Conservation (phyloP, 1,140 invertebrate genomes). For the Venturia canescens region DNA sequence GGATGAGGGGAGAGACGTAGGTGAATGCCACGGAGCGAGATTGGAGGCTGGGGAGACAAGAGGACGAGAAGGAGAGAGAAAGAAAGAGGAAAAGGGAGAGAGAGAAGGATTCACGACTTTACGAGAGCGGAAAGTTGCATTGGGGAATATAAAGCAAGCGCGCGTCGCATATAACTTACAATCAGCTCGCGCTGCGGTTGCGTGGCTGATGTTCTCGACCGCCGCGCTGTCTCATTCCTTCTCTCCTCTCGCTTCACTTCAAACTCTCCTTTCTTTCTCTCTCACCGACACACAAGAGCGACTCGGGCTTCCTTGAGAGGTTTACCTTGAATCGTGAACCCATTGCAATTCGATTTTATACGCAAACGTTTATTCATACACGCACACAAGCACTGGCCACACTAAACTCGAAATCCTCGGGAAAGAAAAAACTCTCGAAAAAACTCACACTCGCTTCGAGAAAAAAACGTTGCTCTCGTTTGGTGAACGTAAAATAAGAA, state of each 20-base stretch:
- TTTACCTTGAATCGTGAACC: constrained; percentile 60
- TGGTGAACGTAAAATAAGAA: constrained; percentile 18
- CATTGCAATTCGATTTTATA: constrained; percentile 57
- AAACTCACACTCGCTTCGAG: neutral
- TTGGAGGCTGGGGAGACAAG: constrained; percentile 37
- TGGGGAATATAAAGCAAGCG: constrained; percentile 74
- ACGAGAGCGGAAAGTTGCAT: constrained; percentile 76
- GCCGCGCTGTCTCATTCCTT: constrained; percentile 16
- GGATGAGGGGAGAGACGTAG: constrained; percentile 10
- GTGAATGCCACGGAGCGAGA: constrained; percentile 64
- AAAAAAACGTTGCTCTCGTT: constrained; percentile 21
- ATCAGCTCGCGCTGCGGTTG: constrained; percentile 67
- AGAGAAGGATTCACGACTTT: constrained; percentile 64
- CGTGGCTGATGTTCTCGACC: constrained; percentile 37
- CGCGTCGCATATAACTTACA: constrained; percentile 77
- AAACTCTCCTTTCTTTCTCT: constrained; percentile 51
- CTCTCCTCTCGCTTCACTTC: constrained; percentile 46
- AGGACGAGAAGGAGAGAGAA: constrained; percentile 41
- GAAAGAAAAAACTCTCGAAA: constrained; percentile 4
- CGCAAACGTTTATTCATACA: neutral
- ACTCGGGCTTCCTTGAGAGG: constrained; percentile 57
- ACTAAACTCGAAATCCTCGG: constrained; percentile 6
- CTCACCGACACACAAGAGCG: constrained; percentile 41
- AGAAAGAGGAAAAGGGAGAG: constrained; percentile 40
- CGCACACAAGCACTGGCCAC: neutral